Base-by-base conservation (phyloP, 2,888 invertebrate genomes). In the Priocnemis perturbator region DNA sequence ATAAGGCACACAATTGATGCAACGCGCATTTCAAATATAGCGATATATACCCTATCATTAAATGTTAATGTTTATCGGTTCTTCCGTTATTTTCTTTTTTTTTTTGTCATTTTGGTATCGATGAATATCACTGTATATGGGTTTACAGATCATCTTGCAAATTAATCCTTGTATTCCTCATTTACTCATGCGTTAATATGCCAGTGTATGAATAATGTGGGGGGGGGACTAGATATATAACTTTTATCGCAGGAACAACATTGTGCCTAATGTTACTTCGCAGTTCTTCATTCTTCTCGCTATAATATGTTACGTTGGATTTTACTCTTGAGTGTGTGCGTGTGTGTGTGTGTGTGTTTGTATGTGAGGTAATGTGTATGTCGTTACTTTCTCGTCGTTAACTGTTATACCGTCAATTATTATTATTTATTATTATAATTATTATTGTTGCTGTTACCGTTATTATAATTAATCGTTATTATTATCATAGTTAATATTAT, bases 1-100 rank as follows among this genome's bases (percentile, higher is more conserved):
- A 87, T 88, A 88, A 89, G 88, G 88, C 88, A 89, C 88, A 89
- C 88, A 87, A 87, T 88, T 87, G 86, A 88, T 88, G 87, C 87
- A 88, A 88, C 85, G 86, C 87, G 85, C 87, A 86, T 88, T 82
- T 81, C 37, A 37, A 81, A 70, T 80, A 69, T 78, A 78, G 77
- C 76, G 73, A 78, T 79, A 82, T 76, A 79, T 73, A 73, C 67
- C 57, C 14, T 72, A 77, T 73, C 65, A 61, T 73, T 79, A 37
- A 81, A 79, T 69, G 71, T 73, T 37, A 37, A 37, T 11, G 37
- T 37, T 37, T 37, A 77, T 57, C 37, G 37, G 37, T 11, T 11
- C 37, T 11, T 11, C 37, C 37, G 11, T 37, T 37, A 37, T 23
- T 7, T 7, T 23, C 7, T 56, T 56, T 3, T 23, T 23, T 9